A percentile compares a stretch with the other conserved stretches of the same genome.
These are phyloP conservation scores for Mythimna loreyi DNA, from an alignment of 2,888 invertebrate genomes.

Conservation along the genomic window DNA sequence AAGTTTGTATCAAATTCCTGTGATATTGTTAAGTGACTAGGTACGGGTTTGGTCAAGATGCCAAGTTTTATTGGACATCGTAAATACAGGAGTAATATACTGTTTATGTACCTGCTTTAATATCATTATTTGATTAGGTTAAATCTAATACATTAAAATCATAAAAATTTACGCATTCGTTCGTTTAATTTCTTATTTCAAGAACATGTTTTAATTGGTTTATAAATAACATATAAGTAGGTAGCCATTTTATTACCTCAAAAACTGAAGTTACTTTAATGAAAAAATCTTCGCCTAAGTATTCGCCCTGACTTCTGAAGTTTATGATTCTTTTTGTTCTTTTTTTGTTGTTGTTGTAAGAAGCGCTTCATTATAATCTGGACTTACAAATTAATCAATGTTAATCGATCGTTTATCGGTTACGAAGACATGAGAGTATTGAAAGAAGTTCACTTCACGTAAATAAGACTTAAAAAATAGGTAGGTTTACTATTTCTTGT, in stretches of 20 bases:
- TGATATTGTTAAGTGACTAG: too few species aligned
- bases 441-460: not conserved
- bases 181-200: conserved; percentile 21
- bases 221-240: not conserved
- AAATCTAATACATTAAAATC: conserved; percentile 26
- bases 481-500: not conserved
- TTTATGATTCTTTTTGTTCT: not conserved
- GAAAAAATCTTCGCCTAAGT: not conserved
- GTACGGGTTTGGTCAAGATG: too few species aligned
- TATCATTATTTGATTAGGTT: not conserved
- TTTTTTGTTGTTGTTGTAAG: not conserved
- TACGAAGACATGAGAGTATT: not conserved
- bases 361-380: not conserved
- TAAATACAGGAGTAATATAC: not conserved
- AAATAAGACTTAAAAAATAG: not conserved
- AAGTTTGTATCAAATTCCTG: too few species aligned
- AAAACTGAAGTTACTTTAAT: too few species aligned
- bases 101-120: not conserved
- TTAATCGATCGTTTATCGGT: not conserved
- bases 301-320: not conserved
- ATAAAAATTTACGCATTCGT: conserved; percentile 16
- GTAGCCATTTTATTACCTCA: too few species aligned
- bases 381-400: not conserved
- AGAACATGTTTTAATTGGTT: not conserved
- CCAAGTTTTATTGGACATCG: not conserved